A percentile compares a stretch with the other conserved stretches of the same genome.
Conservation (phyloP, 1,140 invertebrate genomes). For the Marisa cornuarietis region DNA sequence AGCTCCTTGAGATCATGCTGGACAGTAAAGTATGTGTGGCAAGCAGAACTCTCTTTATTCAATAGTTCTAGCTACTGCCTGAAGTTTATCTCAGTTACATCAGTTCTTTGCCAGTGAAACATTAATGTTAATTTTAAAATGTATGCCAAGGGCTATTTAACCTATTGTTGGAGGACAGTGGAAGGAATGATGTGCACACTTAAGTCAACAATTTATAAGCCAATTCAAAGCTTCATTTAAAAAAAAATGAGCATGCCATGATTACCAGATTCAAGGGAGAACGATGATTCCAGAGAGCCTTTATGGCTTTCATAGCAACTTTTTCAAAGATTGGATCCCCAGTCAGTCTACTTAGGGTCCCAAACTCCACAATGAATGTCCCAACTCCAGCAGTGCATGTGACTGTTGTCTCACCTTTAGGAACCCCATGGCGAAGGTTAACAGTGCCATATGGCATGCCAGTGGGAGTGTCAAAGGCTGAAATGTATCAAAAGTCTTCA, state of each 20-base stretch:
- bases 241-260: not conserved
- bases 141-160: no score
- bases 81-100: no score
- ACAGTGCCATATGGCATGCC: constrained; percentile 99
- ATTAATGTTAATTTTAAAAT: no score
- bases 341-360: constrained; percentile 90
- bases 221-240: not conserved
- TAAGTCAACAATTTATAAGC: no score
- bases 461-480: constrained; percentile 72
- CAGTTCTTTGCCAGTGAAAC: no score
- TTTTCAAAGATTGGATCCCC: constrained; percentile 91
- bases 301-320: constrained; percentile 90
- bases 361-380: constrained; percentile 98
- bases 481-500: constrained; percentile 25
- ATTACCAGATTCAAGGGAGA: constrained; percentile 85
- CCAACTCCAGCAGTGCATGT: constrained; percentile 98
- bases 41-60: no score
- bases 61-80: no score
- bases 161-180: no score
- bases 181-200: no score
- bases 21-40: no score
- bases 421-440: constrained; percentile 82
- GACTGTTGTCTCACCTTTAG: constrained; percentile 91
- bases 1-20: no score
- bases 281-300: constrained; percentile 84